Percentiles rank a stretch among this genome's conserved stretches.
Conservation (phyloP, 92 coral and sea anemone species). For the Parazoanthus swiftii region DNA sequence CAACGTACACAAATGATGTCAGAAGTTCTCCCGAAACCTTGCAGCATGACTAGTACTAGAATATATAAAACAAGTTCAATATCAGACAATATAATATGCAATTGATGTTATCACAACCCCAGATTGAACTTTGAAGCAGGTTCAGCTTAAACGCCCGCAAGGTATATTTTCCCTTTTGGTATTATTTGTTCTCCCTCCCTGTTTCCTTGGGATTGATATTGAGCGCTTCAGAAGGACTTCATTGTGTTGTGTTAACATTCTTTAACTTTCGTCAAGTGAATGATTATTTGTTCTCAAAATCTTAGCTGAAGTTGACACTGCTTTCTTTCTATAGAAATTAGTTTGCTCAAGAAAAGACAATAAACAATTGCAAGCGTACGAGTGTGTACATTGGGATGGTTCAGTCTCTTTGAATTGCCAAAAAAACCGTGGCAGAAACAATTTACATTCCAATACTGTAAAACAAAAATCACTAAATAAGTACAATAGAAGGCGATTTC, state of each 20-base stretch:
- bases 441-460: background rate
- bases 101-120: background rate
- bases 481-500: background rate
- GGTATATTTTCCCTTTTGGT: background rate
- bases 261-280: conserved; percentile 12
- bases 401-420: background rate
- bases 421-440: background rate
- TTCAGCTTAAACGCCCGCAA: background rate
- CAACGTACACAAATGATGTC: background rate
- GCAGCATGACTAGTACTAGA: too few species aligned
- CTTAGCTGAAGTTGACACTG: conserved; percentile 11
- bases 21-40: background rate
- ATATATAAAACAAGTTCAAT: conserved; percentile 8
- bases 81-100: background rate
- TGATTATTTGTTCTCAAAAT: conserved; percentile 24
- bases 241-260: conserved; percentile 4
- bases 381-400: background rate
- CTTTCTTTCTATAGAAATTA: conserved; percentile 7
- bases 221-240: background rate
- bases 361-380: conserved; percentile 10
- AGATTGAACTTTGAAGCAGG: background rate
- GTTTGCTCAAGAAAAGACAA: conserved; percentile 36
- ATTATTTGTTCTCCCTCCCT: conserved; percentile 6
- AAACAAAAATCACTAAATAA: background rate
- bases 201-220: background rate